phyloP scores from a whole-genome alignment of 1,140 invertebrate species.

The Drosophila subpulchrella region DNA sequence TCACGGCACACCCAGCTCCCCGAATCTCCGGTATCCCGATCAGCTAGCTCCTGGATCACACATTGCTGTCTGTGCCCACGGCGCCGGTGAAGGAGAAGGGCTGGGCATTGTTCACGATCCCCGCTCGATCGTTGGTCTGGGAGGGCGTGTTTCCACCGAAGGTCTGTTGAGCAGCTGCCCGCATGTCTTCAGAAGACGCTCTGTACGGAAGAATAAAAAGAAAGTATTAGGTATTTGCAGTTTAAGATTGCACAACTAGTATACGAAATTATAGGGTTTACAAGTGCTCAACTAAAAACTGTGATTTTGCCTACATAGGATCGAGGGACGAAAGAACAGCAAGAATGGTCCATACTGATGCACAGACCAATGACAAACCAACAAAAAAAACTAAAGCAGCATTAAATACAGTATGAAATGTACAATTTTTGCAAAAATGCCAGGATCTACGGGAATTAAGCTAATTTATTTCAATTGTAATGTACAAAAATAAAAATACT shows the following conservation, averaged over 20 bases:
- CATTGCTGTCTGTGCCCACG: conserved; percentile 87
- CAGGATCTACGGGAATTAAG: conserved; percentile 15
- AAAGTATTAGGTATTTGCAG: background rate
- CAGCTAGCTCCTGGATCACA: conserved; percentile 84
- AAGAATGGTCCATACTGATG: background rate
- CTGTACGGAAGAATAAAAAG: conserved; percentile 84
- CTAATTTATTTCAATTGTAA: background rate
- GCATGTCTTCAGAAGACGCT: conserved; percentile 91
- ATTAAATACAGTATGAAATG: background rate
- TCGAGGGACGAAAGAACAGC: conserved; percentile 10
- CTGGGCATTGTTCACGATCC: conserved; percentile 91
- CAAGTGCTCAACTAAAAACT: conserved; percentile 24
- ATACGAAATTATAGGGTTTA: conserved; percentile 9
- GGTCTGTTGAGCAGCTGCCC: conserved; percentile 86
- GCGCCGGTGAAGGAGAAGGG: conserved; percentile 89
- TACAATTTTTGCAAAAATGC: background rate
- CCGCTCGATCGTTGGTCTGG: conserved; percentile 86
- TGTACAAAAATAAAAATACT: conserved; percentile 6
- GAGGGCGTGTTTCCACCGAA: conserved; percentile 50
- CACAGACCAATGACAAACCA: conserved; percentile 2
- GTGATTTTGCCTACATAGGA: conserved; percentile 34
- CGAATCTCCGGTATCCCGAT: conserved; percentile 4
- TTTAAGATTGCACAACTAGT: background rate
- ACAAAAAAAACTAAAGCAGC: conserved; percentile 5
- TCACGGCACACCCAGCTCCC: conserved; percentile 61